Evolutionary conservation across 2,797 vertebrate species (phyloP).

Genomic region (Oreortyx pictus): DNA sequence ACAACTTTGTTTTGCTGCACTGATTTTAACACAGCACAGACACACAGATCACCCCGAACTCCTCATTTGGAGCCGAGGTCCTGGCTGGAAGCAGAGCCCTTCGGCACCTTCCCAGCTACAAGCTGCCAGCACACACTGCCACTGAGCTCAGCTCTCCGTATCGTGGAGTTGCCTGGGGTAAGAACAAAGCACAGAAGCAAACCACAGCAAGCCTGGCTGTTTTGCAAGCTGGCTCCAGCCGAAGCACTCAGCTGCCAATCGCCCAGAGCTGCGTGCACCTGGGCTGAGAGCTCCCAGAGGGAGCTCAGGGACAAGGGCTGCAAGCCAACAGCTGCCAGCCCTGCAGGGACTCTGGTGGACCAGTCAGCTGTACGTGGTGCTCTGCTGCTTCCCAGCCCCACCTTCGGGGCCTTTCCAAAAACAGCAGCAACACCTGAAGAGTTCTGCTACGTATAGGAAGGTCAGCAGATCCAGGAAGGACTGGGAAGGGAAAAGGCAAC

Average conservation of each 20-base stretch:
- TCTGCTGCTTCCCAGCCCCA: neutral
- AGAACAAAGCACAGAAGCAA: neutral
- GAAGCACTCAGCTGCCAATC: accelerated
- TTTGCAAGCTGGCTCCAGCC: neutral
- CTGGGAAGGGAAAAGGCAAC: accelerated
- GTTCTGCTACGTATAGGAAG: no score
- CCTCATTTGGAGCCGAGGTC: neutral
- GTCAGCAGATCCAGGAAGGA: neutral
- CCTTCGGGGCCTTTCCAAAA: no score
- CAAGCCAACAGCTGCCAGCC: neutral
- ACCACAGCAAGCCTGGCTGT: accelerated
- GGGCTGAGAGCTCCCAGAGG: accelerated
- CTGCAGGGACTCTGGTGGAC: accelerated
- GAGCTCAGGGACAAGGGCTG: neutral
- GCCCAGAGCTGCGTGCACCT: accelerated
- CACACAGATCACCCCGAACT: neutral
- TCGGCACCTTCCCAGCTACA: neutral
- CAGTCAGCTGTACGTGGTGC: accelerated
- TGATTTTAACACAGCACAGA: no score
- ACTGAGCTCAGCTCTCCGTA: accelerated
- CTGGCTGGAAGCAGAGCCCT: neutral
- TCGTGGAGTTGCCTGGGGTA: accelerated
- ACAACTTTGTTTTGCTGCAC: neutral
- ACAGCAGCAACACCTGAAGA: accelerated
- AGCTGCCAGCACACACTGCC: accelerated